Conservation (phyloP, 2,888 invertebrate species). For the Diabrotica balteata region DNA sequence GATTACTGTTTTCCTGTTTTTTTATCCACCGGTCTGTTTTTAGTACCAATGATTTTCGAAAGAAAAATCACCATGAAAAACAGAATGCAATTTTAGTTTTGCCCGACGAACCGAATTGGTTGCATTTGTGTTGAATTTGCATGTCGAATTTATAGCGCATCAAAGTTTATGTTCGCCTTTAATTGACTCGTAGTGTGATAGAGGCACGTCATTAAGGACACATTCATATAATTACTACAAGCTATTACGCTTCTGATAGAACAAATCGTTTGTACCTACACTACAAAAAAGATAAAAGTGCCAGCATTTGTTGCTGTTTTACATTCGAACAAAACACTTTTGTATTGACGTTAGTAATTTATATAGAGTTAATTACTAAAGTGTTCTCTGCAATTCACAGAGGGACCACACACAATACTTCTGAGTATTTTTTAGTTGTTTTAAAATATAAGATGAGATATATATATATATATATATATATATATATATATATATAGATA, state of each 20-base stretch:
- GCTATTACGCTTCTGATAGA: slow-evolving; percentile 18
- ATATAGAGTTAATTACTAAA: too few species aligned
- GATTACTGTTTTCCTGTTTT: too few species aligned
- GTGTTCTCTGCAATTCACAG: too few species aligned
- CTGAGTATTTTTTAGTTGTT: too few species aligned
- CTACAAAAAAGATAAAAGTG: background rate
- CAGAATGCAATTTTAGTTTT: slow-evolving; percentile 38
- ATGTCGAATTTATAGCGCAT: slow-evolving; percentile 45
- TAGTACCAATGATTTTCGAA: background rate
- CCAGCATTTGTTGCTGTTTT: too few species aligned
- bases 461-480: too few species aligned
- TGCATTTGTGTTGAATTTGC: slow-evolving; percentile 50
- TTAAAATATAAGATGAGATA: too few species aligned
- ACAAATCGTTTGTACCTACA: slow-evolving; percentile 13
- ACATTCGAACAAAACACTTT: too few species aligned
- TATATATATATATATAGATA: too few species aligned
- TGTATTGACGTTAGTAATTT: too few species aligned
- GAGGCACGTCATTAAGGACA: slow-evolving; percentile 28
- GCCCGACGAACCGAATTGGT: slow-evolving; percentile 46
- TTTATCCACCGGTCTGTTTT: too few species aligned
- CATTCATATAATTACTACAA: slow-evolving; percentile 32
- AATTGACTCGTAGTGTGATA: slow-evolving; percentile 31
- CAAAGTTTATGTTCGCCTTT: slow-evolving; percentile 38
- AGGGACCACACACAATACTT: too few species aligned
- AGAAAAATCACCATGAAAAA: background rate